Percentiles rank a stretch among this genome's conserved stretches.
Evolutionary conservation across 30 jellyfish, hydroid and myxozoan species (phyloP).

Genomic region (Aurelia aurita complex sp. Pacific): DNA sequence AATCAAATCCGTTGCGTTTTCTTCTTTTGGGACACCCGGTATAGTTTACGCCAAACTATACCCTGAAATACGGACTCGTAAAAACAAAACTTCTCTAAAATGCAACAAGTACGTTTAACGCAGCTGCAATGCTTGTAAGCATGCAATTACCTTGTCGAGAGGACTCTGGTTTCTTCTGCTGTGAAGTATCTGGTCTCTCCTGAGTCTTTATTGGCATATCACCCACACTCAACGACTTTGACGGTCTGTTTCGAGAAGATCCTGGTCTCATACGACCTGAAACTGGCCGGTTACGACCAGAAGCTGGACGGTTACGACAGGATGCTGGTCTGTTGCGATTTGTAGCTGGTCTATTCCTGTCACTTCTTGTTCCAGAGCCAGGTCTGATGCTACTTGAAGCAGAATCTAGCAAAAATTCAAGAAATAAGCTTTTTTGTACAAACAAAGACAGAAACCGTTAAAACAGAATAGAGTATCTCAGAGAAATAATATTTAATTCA

Average conservation of each 20-base stretch:
- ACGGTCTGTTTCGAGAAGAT: slow-evolving; percentile 37
- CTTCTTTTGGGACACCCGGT: too few relatives aligned
- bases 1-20: too few relatives aligned
- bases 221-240: slow-evolving; percentile 2
- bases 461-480: too few relatives aligned
- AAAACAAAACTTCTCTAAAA: too few relatives aligned
- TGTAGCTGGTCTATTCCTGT: slow-evolving; percentile 27
- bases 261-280: slow-evolving; percentile 15
- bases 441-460: too few relatives aligned
- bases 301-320: slow-evolving; percentile 12
- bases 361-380: slow-evolving; percentile 15
- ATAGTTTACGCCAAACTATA: too few relatives aligned
- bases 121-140: background rate
- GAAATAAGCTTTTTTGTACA: too few relatives aligned
- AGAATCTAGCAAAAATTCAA: background rate
- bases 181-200: slow-evolving; percentile 17
- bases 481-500: too few relatives aligned
- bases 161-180: slow-evolving; percentile 31
- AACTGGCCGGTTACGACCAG: background rate
- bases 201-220: background rate
- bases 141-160: slow-evolving; percentile 20
- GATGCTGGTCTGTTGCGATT: slow-evolving; percentile 56
- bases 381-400: slow-evolving; percentile 14
- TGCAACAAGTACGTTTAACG: too few relatives aligned
- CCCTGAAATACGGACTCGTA: too few relatives aligned